A percentile compares a stretch with the other conserved stretches of the same genome.
Evolutionary conservation across 2,797 vertebrate genomes (phyloP).

Genomic region (Nannoperca australis): DNA sequence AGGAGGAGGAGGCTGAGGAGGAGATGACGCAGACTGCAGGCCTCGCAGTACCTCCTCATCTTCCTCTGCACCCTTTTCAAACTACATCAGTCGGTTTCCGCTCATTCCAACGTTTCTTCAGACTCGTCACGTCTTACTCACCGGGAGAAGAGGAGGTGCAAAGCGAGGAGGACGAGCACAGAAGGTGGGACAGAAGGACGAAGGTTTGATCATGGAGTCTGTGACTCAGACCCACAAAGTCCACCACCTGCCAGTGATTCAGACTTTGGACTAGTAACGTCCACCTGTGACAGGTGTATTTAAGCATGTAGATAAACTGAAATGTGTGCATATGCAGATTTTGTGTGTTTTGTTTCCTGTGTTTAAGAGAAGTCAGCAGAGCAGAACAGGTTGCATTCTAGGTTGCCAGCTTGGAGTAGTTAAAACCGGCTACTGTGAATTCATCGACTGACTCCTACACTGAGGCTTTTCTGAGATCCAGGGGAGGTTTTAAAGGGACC

Average conservation of each 20-base stretch:
- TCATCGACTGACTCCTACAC: slow-evolving; percentile 2
- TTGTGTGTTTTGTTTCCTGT: background rate
- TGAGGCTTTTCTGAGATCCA: slow-evolving; percentile 24
- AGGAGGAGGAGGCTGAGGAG: slow-evolving; percentile 46
- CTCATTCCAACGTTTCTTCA: background rate
- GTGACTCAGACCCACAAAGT: slow-evolving; percentile 25
- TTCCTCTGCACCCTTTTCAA: background rate
- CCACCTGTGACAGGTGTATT: slow-evolving; percentile 25
- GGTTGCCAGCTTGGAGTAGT: slow-evolving; percentile 15
- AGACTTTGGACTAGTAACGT: slow-evolving; percentile 19
- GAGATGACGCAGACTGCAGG: slow-evolving; percentile 16
- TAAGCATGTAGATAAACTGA: slow-evolving; percentile 30
- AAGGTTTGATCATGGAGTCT: slow-evolving; percentile 1
- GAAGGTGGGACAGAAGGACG: slow-evolving; percentile 25
- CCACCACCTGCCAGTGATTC: slow-evolving; percentile 44
- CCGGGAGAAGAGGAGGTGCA: slow-evolving; percentile 39
- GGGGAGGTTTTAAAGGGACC: slow-evolving; percentile 25
- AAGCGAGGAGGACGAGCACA: slow-evolving; percentile 36
- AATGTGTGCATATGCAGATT: background rate
- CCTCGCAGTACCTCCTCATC: too few relatives aligned
- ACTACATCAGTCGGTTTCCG: background rate
- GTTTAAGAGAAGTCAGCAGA: slow-evolving; percentile 3
- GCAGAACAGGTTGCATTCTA: slow-evolving; percentile 5
- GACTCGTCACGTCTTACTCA: slow-evolving; percentile 13
- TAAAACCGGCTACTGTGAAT: background rate